Percentiles rank a stretch among this genome's conserved stretches.
Conservation (phyloP, 2,888 invertebrate species). For the Xanthorhoe spadicearia region DNA sequence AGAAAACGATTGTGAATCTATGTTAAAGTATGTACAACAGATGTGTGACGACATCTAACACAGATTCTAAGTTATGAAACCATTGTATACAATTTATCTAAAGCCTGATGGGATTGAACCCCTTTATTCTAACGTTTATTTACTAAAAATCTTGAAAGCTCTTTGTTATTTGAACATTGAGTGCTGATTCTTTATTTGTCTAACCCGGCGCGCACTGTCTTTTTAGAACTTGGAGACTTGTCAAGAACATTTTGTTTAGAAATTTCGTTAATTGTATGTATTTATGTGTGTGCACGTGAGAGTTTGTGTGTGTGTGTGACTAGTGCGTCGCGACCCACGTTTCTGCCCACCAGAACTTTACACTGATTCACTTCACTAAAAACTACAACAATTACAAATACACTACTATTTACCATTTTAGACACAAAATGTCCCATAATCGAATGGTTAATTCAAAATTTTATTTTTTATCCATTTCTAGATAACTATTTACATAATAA, state of each 20-base stretch:
- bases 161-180: constrained; percentile 85
- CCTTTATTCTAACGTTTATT: constrained; percentile 79
- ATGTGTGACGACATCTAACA: constrained; percentile 52
- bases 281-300: constrained; percentile 31
- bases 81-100: constrained; percentile 83
- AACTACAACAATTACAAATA: constrained; percentile 84
- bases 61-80: constrained; percentile 65
- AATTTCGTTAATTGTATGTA: constrained; percentile 20
- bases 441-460: constrained; percentile 72
- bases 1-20: constrained; percentile 64
- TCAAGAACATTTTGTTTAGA: constrained; percentile 15
- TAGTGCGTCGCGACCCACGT: constrained; percentile 76
- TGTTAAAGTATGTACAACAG: constrained; percentile 62
- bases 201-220: constrained; percentile 81
- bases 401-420: constrained; percentile 82
- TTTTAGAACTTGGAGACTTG: constrained; percentile 31
- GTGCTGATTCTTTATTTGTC: constrained; percentile 83
- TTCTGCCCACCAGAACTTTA: constrained; percentile 57
- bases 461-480: constrained; percentile 70
- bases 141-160: constrained; percentile 82
- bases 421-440: constrained; percentile 77
- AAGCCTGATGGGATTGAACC: constrained; percentile 79
- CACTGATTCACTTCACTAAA: constrained; percentile 72
- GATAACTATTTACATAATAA: constrained; percentile 82
- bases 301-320: constrained; percentile 54